phyloP scores from a whole-genome alignment of 2,888 invertebrate species.

The Chloroclystis v-ata region DNA sequence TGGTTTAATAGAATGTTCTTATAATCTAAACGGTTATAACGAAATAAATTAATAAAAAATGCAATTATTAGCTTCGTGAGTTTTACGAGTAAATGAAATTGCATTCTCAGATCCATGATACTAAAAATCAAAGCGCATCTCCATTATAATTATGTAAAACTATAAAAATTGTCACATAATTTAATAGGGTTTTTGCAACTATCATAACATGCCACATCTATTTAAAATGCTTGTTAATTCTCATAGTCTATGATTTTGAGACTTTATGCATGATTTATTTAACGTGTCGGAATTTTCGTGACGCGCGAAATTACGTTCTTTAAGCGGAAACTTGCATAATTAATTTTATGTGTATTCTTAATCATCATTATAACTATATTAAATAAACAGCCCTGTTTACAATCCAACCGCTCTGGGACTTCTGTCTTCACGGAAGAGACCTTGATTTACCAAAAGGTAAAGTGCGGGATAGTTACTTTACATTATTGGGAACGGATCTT shows the following conservation, averaged over 20 bases:
- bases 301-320: not conserved
- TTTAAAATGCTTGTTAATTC: slow-evolving; percentile 20
- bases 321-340: not conserved
- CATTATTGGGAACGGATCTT: too few species aligned
- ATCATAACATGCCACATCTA: slow-evolving; percentile 31
- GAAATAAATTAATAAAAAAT: too few species aligned
- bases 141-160: slow-evolving; percentile 8
- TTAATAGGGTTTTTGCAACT: slow-evolving; percentile 26
- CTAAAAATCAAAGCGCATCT: not conserved
- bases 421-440: too few species aligned
- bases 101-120: not conserved
- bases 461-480: too few species aligned
- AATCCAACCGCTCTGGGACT: too few species aligned
- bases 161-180: slow-evolving; percentile 28
- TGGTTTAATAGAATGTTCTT: too few species aligned
- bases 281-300: not conserved
- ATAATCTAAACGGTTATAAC: too few species aligned
- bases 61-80: not conserved
- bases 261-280: slow-evolving; percentile 16
- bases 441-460: too few species aligned
- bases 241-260: slow-evolving; percentile 18
- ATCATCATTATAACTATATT: too few species aligned
- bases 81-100: not conserved
- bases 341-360: not conserved
- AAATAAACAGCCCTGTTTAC: too few species aligned